Conservation (phyloP, 2,113 vertebrate species). For the Salvator merianae region DNA sequence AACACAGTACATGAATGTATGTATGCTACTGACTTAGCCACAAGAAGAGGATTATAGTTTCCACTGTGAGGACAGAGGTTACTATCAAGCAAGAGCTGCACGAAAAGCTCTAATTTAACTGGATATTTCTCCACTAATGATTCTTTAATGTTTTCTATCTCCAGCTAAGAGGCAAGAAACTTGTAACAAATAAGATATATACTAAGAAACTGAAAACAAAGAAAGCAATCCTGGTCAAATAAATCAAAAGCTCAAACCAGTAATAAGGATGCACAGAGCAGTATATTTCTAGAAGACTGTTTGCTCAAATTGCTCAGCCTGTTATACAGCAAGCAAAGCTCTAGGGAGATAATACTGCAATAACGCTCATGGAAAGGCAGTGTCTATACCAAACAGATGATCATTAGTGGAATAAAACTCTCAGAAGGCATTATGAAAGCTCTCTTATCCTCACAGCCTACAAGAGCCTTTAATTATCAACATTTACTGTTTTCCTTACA, state of each 20-base stretch:
- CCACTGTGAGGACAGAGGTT: background rate
- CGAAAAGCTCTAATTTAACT: conserved; percentile 4
- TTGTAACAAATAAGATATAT: background rate
- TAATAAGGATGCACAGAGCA: background rate
- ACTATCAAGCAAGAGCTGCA: conserved; percentile 2
- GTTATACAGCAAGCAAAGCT: conserved; percentile 6
- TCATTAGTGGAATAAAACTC: background rate
- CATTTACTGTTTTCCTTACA: background rate
- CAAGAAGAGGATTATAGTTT: conserved; percentile 25
- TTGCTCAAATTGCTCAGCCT: conserved; percentile 9
- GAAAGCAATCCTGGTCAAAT: background rate
- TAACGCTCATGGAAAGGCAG: background rate
- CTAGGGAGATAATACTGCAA: background rate
- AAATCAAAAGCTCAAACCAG: background rate
- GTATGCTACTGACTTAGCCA: background rate
- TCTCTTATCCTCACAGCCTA: background rate
- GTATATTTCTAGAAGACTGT: background rate
- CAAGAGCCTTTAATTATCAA: background rate
- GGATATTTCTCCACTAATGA: background rate
- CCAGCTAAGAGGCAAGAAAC: background rate
- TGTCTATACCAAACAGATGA: background rate
- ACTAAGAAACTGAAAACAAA: background rate
- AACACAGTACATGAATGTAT: background rate
- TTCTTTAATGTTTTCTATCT: conserved; percentile 10
- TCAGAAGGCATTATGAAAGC: background rate